Evolutionary conservation across 2,888 invertebrate species (phyloP), one percentile per base, ranked within the genome.

Genomic region (Patella ulyssiponensis): DNA sequence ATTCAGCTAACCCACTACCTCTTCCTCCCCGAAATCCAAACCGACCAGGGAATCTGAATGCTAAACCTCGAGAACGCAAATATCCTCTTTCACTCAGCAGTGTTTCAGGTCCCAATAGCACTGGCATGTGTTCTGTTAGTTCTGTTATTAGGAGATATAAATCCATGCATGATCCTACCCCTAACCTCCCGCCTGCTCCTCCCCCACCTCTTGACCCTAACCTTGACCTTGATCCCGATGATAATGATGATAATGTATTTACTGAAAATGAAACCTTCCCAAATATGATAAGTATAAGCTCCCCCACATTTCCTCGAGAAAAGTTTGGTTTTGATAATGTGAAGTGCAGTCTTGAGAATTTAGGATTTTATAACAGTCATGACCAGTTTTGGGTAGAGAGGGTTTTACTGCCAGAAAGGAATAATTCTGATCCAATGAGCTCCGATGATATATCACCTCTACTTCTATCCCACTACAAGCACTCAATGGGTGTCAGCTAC

Each of bases 401-500:
- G 69, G 85, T 88, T 78, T 76, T 79, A n/a, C 81, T 86, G 27
- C 84, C 82, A 52, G 84, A 81, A 72, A 77, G 82, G 75, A 82
- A 84, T 76, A 80, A 79, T 76, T 78, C 80, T 73, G 84, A 83
- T 33, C 81, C 82, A 75, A 80, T 80, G 74, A 84, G 81, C 73
- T 94, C 94, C 3, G 92, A 91, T 51, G 93, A 93, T 77, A 86
- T 89, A 27, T 89, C 90, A n/a, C 89, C 90, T 56, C 83, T 88
- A 75, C 88, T 90, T 82, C 88, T 90, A 64, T 87, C 89, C 69
- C 89, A 91, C 83, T 91, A 92, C 86, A 92, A 91, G 84, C 90
- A 93, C 85, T 94, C 95, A 72, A 95, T 96, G 85, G 89, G 86
- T 82, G 97, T 97, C 1, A 97, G 96, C 73, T 97, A 97, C 86